A percentile compares a stretch with the other conserved stretches of the same genome.
phyloP scores from a whole-genome alignment of 2,888 invertebrate species.

The Drosophila barbarae region DNA sequence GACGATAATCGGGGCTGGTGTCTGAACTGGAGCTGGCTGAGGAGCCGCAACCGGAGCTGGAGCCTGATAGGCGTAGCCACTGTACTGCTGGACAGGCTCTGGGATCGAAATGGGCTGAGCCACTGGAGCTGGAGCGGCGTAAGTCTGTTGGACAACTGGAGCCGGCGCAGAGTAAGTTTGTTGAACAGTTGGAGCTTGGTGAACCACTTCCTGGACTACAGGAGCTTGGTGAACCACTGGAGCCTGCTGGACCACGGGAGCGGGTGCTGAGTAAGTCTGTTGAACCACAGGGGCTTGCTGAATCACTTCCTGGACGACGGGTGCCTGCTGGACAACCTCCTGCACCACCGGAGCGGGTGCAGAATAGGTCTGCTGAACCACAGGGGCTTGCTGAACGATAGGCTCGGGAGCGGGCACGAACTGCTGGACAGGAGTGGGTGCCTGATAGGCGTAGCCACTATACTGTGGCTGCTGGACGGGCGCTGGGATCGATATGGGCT shows the following conservation, averaged over 20 bases:
- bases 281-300: constrained; percentile 6
- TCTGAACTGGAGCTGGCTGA: constrained; percentile 9
- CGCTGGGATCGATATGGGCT: constrained; percentile 18
- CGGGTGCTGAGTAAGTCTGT: too few species aligned
- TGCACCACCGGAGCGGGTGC: constrained; percentile 21
- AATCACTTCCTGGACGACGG: neutral
- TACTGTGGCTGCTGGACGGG: constrained; percentile 12
- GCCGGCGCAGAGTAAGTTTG: neutral
- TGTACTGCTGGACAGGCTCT: constrained; percentile 19
- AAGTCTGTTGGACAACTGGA: constrained; percentile 34
- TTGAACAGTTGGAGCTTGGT: neutral
- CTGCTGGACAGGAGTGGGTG: constrained; percentile 45
- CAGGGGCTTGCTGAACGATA: constrained; percentile 19
- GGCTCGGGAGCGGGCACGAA: constrained; percentile 41
- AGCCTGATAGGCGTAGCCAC: constrained; percentile 28
- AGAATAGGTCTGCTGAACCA: constrained; percentile 35
- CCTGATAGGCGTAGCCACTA: constrained; percentile 20
- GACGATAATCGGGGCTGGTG: constrained; percentile 7
- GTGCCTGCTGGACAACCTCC: neutral
- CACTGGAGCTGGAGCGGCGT: constrained; percentile 38
- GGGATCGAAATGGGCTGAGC: constrained; percentile 21
- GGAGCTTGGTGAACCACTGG: neutral
- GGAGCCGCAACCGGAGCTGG: neutral
- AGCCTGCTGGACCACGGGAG: too few species aligned
- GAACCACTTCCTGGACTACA: neutral